Evolutionary conservation across 2,797 vertebrate genomes (phyloP), one percentile per base, ranked within the genome.

Genomic region (Nannoperca obscura): DNA sequence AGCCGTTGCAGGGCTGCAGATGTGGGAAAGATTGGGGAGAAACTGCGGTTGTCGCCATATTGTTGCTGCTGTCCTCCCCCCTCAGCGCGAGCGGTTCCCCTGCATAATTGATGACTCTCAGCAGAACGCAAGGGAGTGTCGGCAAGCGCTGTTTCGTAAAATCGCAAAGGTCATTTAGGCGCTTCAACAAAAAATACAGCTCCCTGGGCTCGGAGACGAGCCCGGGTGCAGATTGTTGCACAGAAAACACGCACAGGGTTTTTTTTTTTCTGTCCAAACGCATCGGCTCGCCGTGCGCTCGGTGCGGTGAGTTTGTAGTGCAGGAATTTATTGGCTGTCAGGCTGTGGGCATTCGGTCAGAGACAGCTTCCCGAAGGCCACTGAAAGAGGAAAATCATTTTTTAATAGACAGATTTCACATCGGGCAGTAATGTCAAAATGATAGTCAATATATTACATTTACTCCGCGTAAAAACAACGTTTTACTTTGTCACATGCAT

Each of bases 31-130:
- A 91, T 93, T 86, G 95, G 87, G 95, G 95, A 96, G 97, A 96
- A 97, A 98, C 96, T 97, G 97, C 97, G 96, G 96, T 95, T 96
- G 96, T 97, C 98, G 97, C 98, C 98, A 98, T 99, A 97, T 98
- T 98, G 97, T 93, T 96, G 97, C 96, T 91, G 95, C 95, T 95
- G 89, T 95, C 96, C 94, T 91, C 95, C 94, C 94, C 94, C 93
- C 92, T 94, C 93, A 94, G 92, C 64, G 89, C 93, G 95, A 89
- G 93, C 94, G 81, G 89, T 80, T 94, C 67, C 90, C 95, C 96
- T 96, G 96, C 96, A 96, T 97, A 96, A 96, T 95, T 96, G 96
- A 97, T 96, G 94, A 95, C 96, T 95, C 95, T 91, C 94, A 89
- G 93, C 94, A 88, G 93, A 94, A 94, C 89, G 93, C 86, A 83